phyloP scores from a whole-genome alignment of 1,140 invertebrate genomes.

The Micrasema longulum region DNA sequence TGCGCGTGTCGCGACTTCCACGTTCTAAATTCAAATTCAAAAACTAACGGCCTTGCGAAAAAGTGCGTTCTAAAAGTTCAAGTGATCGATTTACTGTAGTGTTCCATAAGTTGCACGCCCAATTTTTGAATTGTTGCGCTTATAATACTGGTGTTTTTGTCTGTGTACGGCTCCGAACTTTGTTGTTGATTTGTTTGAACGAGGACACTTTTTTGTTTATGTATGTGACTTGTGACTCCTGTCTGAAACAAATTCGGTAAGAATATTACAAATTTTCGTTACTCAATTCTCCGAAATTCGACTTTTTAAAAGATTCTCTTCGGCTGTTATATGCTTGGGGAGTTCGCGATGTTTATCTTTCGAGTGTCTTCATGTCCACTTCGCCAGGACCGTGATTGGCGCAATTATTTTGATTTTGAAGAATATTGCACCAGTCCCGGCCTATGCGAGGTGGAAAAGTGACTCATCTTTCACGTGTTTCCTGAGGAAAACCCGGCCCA shows the following conservation, averaged over 20 bases:
- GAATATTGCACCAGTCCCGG: slow-evolving; percentile 48
- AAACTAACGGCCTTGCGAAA: not conserved
- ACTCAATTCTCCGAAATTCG: not conserved
- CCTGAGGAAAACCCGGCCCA: too few relatives aligned
- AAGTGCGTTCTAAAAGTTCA: not conserved
- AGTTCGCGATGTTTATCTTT: not conserved
- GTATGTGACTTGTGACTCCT: slow-evolving; percentile 15
- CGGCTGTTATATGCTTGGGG: too few relatives aligned
- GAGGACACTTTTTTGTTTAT: slow-evolving; percentile 13
- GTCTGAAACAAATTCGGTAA: slow-evolving; percentile 14
- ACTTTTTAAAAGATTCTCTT: not conserved
- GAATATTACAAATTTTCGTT: slow-evolving; percentile 12
- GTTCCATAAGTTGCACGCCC: too few relatives aligned
- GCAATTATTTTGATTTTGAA: slow-evolving; percentile 37
- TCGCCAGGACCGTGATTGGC: slow-evolving; percentile 28
- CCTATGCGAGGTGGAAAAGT: slow-evolving; percentile 29
- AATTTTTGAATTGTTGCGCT: too few relatives aligned
- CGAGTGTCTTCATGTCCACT: not conserved
- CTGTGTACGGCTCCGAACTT: not conserved
- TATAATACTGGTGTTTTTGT: not conserved
- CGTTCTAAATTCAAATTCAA: not conserved
- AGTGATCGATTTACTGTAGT: too few relatives aligned
- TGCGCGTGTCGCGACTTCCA: not conserved
- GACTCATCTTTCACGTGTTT: too few relatives aligned
- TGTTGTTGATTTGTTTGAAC: slow-evolving; percentile 14